Base-by-base conservation (phyloP, 2,113 vertebrate species). In the Calidris pygmaea region DNA sequence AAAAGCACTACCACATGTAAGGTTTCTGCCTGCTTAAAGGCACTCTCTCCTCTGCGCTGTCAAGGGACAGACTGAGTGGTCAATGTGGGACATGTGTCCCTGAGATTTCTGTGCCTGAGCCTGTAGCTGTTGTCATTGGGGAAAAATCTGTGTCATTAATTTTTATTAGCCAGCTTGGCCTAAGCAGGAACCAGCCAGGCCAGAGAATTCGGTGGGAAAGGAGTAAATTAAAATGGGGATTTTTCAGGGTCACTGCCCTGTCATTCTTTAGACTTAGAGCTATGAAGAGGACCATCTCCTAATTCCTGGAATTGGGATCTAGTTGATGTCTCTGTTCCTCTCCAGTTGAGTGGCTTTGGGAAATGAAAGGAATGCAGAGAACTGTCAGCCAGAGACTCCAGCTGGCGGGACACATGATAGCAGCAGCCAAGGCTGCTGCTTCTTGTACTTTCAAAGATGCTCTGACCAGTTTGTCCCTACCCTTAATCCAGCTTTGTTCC, bases 151-250 rank as follows among this genome's bases (percentile, higher is more conserved):
- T 78, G 43, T 66, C 23, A 16, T 68, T 89, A 70, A 37, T 72
- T 81, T 60, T 86, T 72, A 56, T 82, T 96, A 90, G 66, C 60
- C 39, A 92, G 32, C 41, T 62, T 85, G 55, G 52, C 78, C 45
- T 77, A 58, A 87, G 50, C 68, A 84, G 67, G 27, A 85, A 41
- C 45, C 32, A 73, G 17, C 22, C 34, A 80, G 78, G 74, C 85
- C 91, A 94, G 67, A 75, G 71, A 94, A 94, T 94, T 91, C 45
- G 19, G 35, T 95, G 95, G 89, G 80, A 93, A 95, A 58, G 43
- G 87, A 93, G 90, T 53, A 85, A 96, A 65, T 16, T 63, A 50
- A 91, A 89, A n/a, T 14, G 20, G 41, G 48, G 66, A 85, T 79
- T 87, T 96, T 32, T 70, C 41, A 73, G 4, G 89, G 87, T 96